These are phyloP conservation scores for Streptopelia turtur DNA, from an alignment of 2,797 vertebrate genomes.

Conservation along the genomic window DNA sequence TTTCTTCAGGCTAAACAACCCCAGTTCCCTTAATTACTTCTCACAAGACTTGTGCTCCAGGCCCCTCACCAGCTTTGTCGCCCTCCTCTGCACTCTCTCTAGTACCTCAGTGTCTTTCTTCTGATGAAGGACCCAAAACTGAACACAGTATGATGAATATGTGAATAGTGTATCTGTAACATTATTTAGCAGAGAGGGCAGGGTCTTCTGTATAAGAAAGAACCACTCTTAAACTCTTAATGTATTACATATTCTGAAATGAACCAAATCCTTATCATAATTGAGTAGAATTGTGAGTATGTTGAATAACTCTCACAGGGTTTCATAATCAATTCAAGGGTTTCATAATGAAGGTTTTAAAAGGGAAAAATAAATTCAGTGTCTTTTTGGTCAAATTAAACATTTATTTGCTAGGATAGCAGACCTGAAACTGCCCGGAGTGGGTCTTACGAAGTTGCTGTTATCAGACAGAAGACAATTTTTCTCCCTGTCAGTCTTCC, in stretches of 20 bases:
- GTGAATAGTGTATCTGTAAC: not conserved
- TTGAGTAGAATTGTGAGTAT: not conserved
- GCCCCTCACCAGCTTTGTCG: no score
- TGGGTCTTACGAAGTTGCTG: not conserved
- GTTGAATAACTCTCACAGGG: not conserved
- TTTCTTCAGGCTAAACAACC: no score
- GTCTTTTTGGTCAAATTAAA: not conserved
- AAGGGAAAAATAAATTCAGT: not conserved
- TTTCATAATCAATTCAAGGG: not conserved
- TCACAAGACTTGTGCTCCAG: no score
- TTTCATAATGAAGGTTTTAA: not conserved
- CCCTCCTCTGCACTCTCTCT: no score
- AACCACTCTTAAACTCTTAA: not conserved
- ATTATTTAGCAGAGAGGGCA: not conserved
- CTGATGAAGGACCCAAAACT: no score
- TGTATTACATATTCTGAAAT: not conserved
- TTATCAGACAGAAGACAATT: not conserved
- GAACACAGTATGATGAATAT: not conserved
- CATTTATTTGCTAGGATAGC: not conserved
- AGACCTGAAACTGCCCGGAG: not conserved
- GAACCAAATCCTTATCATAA: not conserved
- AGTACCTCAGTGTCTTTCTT: no score
- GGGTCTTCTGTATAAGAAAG: not conserved
- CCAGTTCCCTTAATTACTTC: no score
- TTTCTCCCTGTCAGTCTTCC: not conserved